These are phyloP conservation scores for Mellilla xanthometata DNA, from an alignment of 2,888 invertebrate species.

Conservation along the genomic window DNA sequence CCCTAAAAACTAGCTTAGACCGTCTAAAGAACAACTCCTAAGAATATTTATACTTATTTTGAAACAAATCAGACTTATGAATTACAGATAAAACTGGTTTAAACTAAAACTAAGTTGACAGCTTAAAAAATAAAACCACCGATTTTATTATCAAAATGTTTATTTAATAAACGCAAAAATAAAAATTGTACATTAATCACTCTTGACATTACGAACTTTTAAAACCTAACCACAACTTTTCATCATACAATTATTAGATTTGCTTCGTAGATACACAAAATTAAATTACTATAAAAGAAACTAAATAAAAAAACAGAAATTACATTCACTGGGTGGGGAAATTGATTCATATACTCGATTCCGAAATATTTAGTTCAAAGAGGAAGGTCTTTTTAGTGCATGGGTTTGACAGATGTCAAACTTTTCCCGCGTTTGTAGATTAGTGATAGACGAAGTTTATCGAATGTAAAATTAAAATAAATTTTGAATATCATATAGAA, in stretches of 20 bases:
- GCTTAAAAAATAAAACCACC: neutral
- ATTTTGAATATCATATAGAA: no score
- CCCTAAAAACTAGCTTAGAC: no score
- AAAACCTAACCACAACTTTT: constrained; percentile 8
- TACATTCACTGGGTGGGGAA: constrained; percentile 18
- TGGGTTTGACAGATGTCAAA: constrained; percentile 2
- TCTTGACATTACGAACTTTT: constrained; percentile 12
- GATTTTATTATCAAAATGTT: constrained; percentile 24
- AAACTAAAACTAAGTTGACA: no score
- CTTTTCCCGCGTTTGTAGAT: neutral
- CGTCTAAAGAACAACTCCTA: no score
- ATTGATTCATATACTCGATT: neutral
- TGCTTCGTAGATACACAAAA: constrained; percentile 16
- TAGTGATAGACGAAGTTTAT: no score
- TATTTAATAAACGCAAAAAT: constrained; percentile 34
- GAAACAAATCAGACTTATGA: no score
- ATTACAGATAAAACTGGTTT: no score
- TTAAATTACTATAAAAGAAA: constrained; percentile 23
- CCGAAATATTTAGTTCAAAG: neutral
- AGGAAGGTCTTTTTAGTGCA: neutral
- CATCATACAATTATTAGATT: constrained; percentile 10
- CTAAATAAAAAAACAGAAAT: constrained; percentile 8
- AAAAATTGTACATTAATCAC: constrained; percentile 25
- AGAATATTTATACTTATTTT: no score
- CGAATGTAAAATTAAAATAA: no score